phyloP scores from a whole-genome alignment of 92 coral and sea anemone species.

The Montipora capitata region DNA sequence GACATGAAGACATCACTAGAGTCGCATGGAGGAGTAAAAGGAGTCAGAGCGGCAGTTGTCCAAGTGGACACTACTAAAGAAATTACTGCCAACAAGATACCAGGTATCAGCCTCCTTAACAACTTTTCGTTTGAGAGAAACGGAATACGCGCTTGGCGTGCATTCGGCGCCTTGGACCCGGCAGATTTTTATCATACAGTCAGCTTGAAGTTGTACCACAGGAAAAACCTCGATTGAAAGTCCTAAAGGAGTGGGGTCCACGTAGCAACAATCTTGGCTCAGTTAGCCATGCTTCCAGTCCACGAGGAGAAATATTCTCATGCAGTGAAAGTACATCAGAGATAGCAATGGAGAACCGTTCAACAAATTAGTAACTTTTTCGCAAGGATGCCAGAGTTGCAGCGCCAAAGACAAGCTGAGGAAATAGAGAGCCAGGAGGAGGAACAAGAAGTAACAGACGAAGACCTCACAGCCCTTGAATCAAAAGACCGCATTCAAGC shows the following conservation, averaged over 20 bases:
- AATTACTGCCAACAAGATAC: conserved; percentile 26
- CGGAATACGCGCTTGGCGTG: conserved; percentile 58
- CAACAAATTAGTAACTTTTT: conserved; percentile 59
- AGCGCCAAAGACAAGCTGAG: conserved; percentile 49
- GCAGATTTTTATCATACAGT: conserved; percentile 35
- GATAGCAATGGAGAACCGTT: conserved; percentile 55
- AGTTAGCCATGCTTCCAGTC: conserved; percentile 26
- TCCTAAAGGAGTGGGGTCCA: conserved; percentile 50
- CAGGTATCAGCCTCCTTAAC: conserved; percentile 60
- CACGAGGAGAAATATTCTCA: conserved; percentile 40
- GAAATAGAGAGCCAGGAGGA: conserved; percentile 46
- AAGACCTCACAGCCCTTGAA: conserved; percentile 53
- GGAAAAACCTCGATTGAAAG: conserved; percentile 33
- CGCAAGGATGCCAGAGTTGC: conserved; percentile 23
- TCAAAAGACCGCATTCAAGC: conserved; percentile 31
- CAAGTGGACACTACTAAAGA: conserved; percentile 31
- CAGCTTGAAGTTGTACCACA: conserved; percentile 47
- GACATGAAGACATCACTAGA: conserved; percentile 72
- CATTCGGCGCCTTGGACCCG: conserved; percentile 45
- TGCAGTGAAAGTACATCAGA: conserved; percentile 39
- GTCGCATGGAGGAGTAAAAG: conserved; percentile 67
- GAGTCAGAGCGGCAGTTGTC: conserved; percentile 53
- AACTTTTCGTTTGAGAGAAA: conserved; percentile 29
- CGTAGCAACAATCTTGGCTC: conserved; percentile 31
- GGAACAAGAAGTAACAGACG: conserved; percentile 27